Percentiles rank a stretch among this genome's conserved stretches.
phyloP scores from a whole-genome alignment of 2,113 vertebrate genomes.

The Lethenteron reissneri region DNA sequence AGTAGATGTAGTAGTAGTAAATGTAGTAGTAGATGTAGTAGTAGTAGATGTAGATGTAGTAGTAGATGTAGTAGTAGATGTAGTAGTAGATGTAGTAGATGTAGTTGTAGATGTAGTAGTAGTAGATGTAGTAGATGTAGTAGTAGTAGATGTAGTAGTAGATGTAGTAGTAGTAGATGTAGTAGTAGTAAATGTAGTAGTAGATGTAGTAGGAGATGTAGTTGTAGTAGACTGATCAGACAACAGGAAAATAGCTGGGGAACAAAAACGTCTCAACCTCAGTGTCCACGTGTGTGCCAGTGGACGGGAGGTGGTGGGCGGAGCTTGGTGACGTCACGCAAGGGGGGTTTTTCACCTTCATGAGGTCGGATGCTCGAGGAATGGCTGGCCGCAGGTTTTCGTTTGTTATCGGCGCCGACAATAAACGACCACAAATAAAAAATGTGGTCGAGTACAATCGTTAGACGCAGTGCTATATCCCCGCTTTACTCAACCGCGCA shows the following conservation, averaged over 20 bases:
- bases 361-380: no score
- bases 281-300: neutral
- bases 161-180: conserved; percentile 1
- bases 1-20: neutral
- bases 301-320: no score
- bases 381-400: no score
- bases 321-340: no score
- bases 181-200: neutral
- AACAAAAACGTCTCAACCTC: no score
- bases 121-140: neutral
- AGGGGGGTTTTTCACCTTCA: no score
- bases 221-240: neutral
- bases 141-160: neutral
- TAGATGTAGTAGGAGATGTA: neutral
- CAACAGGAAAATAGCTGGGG: no score
- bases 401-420: no score
- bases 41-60: neutral
- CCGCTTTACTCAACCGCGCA: no score
- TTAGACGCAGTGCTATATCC: no score
- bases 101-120: neutral
- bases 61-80: neutral
- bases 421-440: no score
- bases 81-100: neutral
- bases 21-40: neutral
- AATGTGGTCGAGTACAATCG: no score